Percentiles rank a stretch among this genome's conserved stretches.
Evolutionary conservation across 1,140 invertebrate species (phyloP).

Genomic region (Lepidurus couesii): DNA sequence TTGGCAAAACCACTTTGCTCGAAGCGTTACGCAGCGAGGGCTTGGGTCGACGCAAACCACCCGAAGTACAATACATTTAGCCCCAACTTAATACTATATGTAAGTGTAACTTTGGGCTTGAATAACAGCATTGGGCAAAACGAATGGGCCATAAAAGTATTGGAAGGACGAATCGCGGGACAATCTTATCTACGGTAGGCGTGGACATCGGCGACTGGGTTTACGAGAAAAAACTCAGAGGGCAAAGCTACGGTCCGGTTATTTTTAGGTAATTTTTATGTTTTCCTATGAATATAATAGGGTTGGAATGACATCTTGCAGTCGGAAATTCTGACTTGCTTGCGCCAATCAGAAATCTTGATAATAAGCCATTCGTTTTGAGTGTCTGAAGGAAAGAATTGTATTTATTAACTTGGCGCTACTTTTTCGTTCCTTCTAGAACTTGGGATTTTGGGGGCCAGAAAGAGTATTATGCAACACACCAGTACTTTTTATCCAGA

Average conservation of each 20-base stretch:
- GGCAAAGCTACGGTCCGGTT: slow-evolving; percentile 73
- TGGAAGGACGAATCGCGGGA: slow-evolving; percentile 64
- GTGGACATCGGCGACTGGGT: slow-evolving; percentile 95
- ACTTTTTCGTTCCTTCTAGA: slow-evolving; percentile 43
- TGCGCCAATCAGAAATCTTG: no score
- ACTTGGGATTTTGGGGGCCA: slow-evolving; percentile 99
- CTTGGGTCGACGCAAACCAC: slow-evolving; percentile 64
- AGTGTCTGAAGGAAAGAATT: no score
- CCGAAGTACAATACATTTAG: slow-evolving; percentile 53
- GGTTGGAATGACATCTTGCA: no score
- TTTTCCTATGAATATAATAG: background rate
- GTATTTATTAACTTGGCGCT: slow-evolving; percentile 5
- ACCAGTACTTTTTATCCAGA: slow-evolving; percentile 96
- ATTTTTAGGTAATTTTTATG: slow-evolving; percentile 59
- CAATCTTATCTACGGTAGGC: slow-evolving; percentile 79
- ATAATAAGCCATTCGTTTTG: no score
- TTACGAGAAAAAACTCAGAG: slow-evolving; percentile 72
- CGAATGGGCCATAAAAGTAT: slow-evolving; percentile 84
- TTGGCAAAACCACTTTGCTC: slow-evolving; percentile 88
- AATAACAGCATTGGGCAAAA: slow-evolving; percentile 76
- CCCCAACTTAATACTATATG: slow-evolving; percentile 12
- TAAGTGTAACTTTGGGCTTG: slow-evolving; percentile 36
- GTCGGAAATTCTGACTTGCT: no score
- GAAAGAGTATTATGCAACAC: slow-evolving; percentile 92
- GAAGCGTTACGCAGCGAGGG: slow-evolving; percentile 82